Conservation (phyloP, 2,797 vertebrate species). For the Sebastes iracundus region DNA sequence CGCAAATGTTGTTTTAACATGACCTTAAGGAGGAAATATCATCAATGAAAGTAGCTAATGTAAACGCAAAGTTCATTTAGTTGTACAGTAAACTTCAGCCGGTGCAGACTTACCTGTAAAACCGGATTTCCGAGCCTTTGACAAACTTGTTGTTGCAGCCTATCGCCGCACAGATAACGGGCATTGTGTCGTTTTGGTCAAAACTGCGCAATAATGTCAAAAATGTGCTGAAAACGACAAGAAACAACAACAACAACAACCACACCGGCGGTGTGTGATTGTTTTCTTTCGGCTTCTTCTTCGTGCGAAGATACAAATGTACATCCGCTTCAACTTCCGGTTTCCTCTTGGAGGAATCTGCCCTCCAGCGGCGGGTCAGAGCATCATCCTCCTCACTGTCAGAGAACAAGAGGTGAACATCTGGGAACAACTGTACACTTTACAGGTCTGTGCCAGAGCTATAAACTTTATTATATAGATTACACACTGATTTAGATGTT, state of each 20-base stretch:
- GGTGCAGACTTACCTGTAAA: constrained; percentile 79
- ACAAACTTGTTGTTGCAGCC: constrained; percentile 85
- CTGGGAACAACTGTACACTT: neutral
- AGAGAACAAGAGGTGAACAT: neutral
- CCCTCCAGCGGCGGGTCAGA: constrained; percentile 16
- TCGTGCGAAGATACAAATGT: neutral
- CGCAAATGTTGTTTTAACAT: neutral
- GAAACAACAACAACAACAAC: fast-evolving
- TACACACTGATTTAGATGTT: neutral
- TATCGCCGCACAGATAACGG: constrained; percentile 82
- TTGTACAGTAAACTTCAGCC: neutral
- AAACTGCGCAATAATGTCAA: neutral
- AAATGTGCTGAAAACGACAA: neutral
- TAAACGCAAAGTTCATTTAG: neutral
- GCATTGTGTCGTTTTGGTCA: constrained; percentile 63
- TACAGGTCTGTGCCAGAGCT: neutral
- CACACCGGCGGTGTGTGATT: neutral
- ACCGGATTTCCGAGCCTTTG: constrained; percentile 85
- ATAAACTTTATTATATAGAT: neutral
- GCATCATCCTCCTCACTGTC: neutral
- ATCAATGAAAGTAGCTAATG: fast-evolving
- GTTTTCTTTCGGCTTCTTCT: constrained; percentile 28
- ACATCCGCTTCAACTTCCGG: constrained; percentile 3
- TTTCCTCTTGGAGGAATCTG: neutral
- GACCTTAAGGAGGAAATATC: fast-evolving